A percentile compares a stretch with the other conserved stretches of the same genome.
These are phyloP conservation scores for Eilema depressum DNA, from an alignment of 2,888 invertebrate genomes.

Conservation along the genomic window DNA sequence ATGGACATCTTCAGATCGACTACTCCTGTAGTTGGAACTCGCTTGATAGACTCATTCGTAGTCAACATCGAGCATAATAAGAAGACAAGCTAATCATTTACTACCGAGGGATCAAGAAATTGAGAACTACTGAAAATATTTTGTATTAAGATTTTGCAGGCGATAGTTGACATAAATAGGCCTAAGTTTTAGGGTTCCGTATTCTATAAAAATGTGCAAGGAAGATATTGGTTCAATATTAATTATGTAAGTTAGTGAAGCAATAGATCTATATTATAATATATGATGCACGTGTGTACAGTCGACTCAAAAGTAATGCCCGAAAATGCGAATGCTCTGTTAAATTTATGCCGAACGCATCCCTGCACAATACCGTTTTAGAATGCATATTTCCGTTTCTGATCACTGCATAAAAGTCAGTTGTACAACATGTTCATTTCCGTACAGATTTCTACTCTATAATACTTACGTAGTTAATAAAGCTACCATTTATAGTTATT, in stretches of 20 bases:
- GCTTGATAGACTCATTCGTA: slow-evolving; percentile 91
- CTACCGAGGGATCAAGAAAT: background rate
- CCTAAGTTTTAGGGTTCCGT: too few species aligned
- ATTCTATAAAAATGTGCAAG: slow-evolving; percentile 5
- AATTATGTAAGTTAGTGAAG: background rate
- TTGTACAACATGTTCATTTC: slow-evolving; percentile 26
- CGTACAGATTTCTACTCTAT: slow-evolving; percentile 21
- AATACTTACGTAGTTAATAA: background rate
- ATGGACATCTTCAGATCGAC: slow-evolving; percentile 93
- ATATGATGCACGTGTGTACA: too few species aligned
- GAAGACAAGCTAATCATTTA: background rate
- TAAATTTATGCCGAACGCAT: slow-evolving; percentile 40
- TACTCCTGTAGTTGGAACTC: slow-evolving; percentile 94
- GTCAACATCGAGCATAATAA: slow-evolving; percentile 63
- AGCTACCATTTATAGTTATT: background rate
- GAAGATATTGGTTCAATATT: slow-evolving; percentile 30
- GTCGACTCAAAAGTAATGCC: slow-evolving; percentile 38
- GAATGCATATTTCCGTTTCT: slow-evolving; percentile 33
- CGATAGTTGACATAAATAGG: background rate
- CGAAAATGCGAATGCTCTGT: slow-evolving; percentile 20
- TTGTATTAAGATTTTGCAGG: slow-evolving; percentile 10
- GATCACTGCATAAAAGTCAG: slow-evolving; percentile 26
- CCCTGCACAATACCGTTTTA: slow-evolving; percentile 38
- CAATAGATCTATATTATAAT: too few species aligned
- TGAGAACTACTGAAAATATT: background rate